phyloP scores from a whole-genome alignment of 2,888 invertebrate genomes.

The Hirtodrosophila duncani region DNA sequence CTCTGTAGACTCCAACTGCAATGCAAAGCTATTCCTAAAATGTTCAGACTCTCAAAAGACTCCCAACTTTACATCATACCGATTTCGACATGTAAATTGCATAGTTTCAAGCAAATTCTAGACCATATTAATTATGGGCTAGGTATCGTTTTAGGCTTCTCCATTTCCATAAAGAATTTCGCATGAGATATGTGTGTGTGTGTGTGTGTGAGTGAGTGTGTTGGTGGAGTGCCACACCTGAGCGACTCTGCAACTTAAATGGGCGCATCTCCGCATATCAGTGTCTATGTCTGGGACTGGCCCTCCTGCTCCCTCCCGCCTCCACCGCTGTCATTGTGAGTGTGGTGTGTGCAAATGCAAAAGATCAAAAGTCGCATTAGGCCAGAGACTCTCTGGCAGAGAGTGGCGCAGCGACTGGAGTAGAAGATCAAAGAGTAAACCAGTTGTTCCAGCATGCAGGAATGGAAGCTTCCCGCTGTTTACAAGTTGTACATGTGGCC shows the following conservation, averaged over 20 bases:
- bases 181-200: too few relatives aligned
- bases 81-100: constrained; percentile 6
- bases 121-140: constrained; percentile 30
- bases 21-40: too few relatives aligned
- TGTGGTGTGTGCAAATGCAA: constrained; percentile 7
- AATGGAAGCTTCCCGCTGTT: constrained; percentile 31
- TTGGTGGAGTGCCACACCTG: constrained; percentile 62
- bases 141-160: too few relatives aligned
- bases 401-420: constrained; percentile 7
- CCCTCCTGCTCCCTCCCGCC: constrained; percentile 3
- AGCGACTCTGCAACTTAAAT: constrained; percentile 54
- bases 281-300: constrained; percentile 1
- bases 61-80: too few relatives aligned
- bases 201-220: too few relatives aligned
- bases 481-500: constrained; percentile 22
- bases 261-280: constrained; percentile 56
- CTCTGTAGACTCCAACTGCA: too few relatives aligned
- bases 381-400: not conserved
- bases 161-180: too few relatives aligned
- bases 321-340: constrained; percentile 8
- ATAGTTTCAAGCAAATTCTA: constrained; percentile 18
- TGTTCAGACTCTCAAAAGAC: too few relatives aligned
- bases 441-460: constrained; percentile 40
- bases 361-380: constrained; percentile 57
- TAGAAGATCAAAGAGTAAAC: constrained; percentile 59